Percentiles rank a stretch among this genome's conserved stretches.
Conservation (phyloP, 2,888 invertebrate species). For the Leptogaster cylindrica region DNA sequence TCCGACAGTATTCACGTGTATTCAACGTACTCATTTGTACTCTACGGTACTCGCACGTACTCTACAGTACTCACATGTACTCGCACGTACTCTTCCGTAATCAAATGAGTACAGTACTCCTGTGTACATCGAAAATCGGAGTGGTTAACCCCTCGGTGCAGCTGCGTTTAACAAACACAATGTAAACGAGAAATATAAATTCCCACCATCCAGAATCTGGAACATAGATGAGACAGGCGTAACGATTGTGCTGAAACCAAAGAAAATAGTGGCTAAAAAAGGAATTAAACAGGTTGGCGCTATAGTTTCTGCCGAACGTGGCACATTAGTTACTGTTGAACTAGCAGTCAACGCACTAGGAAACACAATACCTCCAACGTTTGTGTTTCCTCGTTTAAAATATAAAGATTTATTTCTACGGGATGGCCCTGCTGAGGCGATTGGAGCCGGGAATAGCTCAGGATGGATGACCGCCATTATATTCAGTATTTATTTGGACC, state of each 20-base stretch:
- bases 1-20: too few relatives aligned
- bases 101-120: too few relatives aligned
- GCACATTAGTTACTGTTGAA: neutral
- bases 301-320: neutral
- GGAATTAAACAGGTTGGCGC: neutral
- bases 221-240: neutral
- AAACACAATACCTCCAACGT: constrained; percentile 50
- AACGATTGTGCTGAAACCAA: neutral
- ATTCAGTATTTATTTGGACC: too few relatives aligned
- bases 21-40: too few relatives aligned
- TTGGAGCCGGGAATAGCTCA: neutral
- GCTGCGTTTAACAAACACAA: neutral
- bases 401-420: constrained; percentile 50
- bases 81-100: too few relatives aligned
- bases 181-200: neutral
- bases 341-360: constrained; percentile 42
- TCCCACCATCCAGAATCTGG: too few relatives aligned
- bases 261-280: neutral
- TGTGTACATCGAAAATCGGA: too few relatives aligned
- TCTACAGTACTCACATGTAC: too few relatives aligned
- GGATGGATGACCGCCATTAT: neutral
- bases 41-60: too few relatives aligned
- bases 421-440: too few relatives aligned
- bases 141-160: too few relatives aligned
- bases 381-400: constrained; percentile 55